phyloP scores from a whole-genome alignment of 2,113 vertebrate species.

The Lampris megalopsis region DNA sequence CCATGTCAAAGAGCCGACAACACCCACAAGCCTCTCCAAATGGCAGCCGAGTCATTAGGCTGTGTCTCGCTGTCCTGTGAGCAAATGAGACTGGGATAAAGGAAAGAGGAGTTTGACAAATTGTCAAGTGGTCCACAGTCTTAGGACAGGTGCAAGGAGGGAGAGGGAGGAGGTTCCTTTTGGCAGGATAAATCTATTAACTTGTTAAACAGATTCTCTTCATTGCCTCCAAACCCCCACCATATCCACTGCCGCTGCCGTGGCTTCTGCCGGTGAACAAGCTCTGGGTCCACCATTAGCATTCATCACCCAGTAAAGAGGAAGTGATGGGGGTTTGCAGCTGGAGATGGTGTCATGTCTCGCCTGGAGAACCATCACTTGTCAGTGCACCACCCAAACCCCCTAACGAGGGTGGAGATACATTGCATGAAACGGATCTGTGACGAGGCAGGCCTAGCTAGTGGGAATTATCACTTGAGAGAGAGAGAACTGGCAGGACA shows the following conservation, averaged over 20 bases:
- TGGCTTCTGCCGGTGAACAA: conserved; percentile 15
- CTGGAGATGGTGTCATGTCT: conserved; percentile 49
- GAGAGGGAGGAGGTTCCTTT: conserved; percentile 33
- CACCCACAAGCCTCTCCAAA: conserved; percentile 39
- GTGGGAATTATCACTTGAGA: conserved; percentile 26
- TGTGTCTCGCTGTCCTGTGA: conserved; percentile 43
- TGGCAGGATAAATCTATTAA: conserved; percentile 73
- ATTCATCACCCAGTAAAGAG: conserved; percentile 68
- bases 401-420: conserved; percentile 47
- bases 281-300: conserved; percentile 54
- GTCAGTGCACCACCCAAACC: conserved; percentile 16
- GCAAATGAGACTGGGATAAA: conserved; percentile 54
- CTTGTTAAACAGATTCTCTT: conserved; percentile 61
- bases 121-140: conserved; percentile 54
- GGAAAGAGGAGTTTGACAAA: conserved; percentile 55
- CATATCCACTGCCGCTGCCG: conserved; percentile 20
- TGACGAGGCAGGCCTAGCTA: conserved; percentile 40
- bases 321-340: conserved; percentile 46
- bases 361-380: conserved; percentile 41
- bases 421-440: conserved; percentile 54
- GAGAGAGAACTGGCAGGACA: background rate
- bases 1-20: conserved; percentile 29
- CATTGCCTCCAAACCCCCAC: conserved; percentile 46
- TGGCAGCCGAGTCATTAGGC: conserved; percentile 50
- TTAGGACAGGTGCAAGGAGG: conserved; percentile 61